Conservation (phyloP, 2,113 vertebrate genomes). For the Noturus placidus region DNA sequence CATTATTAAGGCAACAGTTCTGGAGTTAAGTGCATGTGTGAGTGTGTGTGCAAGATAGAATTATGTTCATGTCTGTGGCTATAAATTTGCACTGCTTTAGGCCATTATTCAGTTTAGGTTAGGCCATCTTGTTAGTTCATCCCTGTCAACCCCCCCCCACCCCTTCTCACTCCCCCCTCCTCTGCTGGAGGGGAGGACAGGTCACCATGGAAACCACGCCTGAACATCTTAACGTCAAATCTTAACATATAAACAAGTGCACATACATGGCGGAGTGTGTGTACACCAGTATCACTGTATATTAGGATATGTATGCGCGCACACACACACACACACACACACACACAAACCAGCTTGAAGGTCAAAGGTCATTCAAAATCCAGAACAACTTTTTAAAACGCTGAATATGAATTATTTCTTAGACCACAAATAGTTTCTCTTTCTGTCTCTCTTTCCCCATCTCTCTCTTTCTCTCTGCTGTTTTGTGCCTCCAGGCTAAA, state of each 20-base stretch:
- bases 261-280: slow-evolving; percentile 25
- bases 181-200: slow-evolving; percentile 51
- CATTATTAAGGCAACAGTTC: not conserved
- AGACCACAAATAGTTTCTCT: not conserved
- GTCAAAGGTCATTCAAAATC: not conserved
- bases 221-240: slow-evolving; percentile 62
- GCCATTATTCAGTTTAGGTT: slow-evolving; percentile 52
- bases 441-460: not conserved
- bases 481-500: slow-evolving; percentile 59
- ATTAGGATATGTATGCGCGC: not conserved
- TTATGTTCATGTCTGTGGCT: slow-evolving; percentile 1
- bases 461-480: slow-evolving; percentile 46
- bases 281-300: not conserved
- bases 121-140: slow-evolving; percentile 59
- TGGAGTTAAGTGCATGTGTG: not conserved
- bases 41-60: not conserved
- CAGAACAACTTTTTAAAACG: slow-evolving; percentile 15
- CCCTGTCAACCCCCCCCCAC: slow-evolving; percentile 53
- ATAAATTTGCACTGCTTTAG: slow-evolving; percentile 55
- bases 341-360: not conserved
- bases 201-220: slow-evolving; percentile 63
- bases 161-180: slow-evolving; percentile 1
- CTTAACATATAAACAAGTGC: slow-evolving; percentile 46
- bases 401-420: slow-evolving; percentile 55
- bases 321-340: not conserved